A percentile compares a stretch with the other conserved stretches of the same genome.
These are phyloP conservation scores for Choreutis nemorana DNA, from an alignment of 2,888 invertebrate species.

Conservation along the genomic window DNA sequence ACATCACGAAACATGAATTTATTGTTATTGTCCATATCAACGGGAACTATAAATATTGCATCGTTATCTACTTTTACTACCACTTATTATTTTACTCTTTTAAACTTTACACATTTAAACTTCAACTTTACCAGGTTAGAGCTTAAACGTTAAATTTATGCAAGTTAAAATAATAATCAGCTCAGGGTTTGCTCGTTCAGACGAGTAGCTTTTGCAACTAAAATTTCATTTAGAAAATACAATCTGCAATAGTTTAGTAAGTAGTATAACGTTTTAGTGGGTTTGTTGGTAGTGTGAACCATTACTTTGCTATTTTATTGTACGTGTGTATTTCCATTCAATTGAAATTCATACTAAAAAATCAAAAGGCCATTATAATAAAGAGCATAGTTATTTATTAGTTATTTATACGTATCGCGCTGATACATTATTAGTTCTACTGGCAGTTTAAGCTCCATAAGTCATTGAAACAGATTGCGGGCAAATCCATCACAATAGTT, in stretches of 20 bases:
- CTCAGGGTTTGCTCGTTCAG: background rate
- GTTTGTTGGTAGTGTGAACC: conserved; percentile 1
- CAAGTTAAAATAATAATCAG: background rate
- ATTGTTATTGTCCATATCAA: too few relatives aligned
- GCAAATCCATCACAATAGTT: conserved; percentile 45
- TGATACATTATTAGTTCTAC: conserved; percentile 21
- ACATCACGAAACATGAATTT: too few relatives aligned
- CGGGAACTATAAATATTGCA: too few relatives aligned
- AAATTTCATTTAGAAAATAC: too few relatives aligned
- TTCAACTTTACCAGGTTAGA: background rate
- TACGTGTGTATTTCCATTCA: too few relatives aligned
- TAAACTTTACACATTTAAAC: conserved; percentile 1
- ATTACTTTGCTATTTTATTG: conserved; percentile 2
- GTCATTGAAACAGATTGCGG: conserved; percentile 38
- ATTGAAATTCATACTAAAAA: conserved; percentile 1
- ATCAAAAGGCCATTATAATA: conserved; percentile 1
- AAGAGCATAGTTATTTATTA: background rate
- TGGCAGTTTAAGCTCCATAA: too few relatives aligned
- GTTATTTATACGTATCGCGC: conserved; percentile 6
- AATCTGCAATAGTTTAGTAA: too few relatives aligned
- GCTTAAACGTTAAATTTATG: conserved; percentile 4
- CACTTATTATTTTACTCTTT: conserved; percentile 2
- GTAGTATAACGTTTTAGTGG: conserved; percentile 1
- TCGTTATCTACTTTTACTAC: too few relatives aligned
- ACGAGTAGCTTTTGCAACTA: conserved; percentile 2